Base-by-base conservation (phyloP, 2,797 vertebrate species). In the Tokudaia tokunoshimensis region DNA sequence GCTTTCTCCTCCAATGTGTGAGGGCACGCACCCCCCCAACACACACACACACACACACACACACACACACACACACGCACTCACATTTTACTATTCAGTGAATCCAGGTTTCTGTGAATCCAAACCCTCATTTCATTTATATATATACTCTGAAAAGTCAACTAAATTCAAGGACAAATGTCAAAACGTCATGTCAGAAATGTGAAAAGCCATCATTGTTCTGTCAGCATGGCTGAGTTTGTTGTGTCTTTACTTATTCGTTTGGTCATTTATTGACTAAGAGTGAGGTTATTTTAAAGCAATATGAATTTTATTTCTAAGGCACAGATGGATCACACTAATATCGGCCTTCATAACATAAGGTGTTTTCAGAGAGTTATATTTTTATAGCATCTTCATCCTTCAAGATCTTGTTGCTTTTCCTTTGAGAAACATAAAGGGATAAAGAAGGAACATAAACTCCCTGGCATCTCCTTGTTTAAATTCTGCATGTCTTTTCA, bases 101-200 rank as follows among this genome's bases (percentile, higher is more conserved):
- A 94, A 94, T 65, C 50, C 63, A 92, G 87, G 94, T 93, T 91
- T 87, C 67, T 88, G 26, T 80, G 80, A 96, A 78, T 94, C 8
- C 29, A 92, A 96, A 93, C 2, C 4, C 26, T 93, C 34, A 57
- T 52, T 81, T 59, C 94, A 95, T 44, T 84, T 31, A 29, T 92
- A 86, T 92, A 86, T 87, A 82, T 91, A 0, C 19, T 65, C 55
- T 80, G 65, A 92, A 78, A 47, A 85, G 31, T 61, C 72, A 96
- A 92, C 41, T 37, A 31, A 72, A 94, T 34, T 80, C 52, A 96
- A 94, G 70, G 13, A 7, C 17, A 11, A 2, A 2, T 29, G 11
- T 13, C 1, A 1, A 24, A 4, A 0, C 81, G 82, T 84, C 75
- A 96, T 87, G 94, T 94, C 34, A 84, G 85, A 84, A 6, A 47